Evolutionary conservation across 2,797 vertebrate genomes (phyloP).

Genomic region (Darevskia mixta): DNA sequence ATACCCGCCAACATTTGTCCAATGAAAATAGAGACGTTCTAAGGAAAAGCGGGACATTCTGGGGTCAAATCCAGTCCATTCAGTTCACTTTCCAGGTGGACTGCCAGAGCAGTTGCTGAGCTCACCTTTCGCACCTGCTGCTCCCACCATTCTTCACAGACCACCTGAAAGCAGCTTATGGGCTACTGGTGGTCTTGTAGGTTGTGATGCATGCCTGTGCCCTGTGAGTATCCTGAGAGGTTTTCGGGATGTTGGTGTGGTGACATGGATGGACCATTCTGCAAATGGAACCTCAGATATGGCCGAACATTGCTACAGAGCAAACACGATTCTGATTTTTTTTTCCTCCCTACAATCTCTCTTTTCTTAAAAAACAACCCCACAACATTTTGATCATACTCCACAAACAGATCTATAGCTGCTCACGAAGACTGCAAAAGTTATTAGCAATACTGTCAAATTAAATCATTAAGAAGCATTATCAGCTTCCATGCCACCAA

Average conservation of each 20-base stretch:
- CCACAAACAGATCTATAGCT: background rate
- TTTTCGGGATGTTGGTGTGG: background rate
- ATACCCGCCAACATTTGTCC: no score
- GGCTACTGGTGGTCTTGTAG: background rate
- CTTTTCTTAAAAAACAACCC: background rate
- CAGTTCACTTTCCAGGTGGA: no score
- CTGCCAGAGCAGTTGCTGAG: no score
- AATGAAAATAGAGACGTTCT: no score
- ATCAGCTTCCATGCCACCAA: constrained; percentile 18
- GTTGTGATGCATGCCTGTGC: background rate
- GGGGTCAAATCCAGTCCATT: no score
- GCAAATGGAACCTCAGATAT: background rate
- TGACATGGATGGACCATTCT: background rate
- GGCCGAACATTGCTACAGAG: constrained; percentile 33
- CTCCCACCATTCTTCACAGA: no score
- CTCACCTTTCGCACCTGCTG: no score
- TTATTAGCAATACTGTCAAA: constrained; percentile 30
- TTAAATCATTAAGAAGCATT: constrained; percentile 17
- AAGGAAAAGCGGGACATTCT: no score
- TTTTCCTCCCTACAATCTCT: background rate
- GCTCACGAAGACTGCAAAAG: background rate
- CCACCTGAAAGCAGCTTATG: no score
- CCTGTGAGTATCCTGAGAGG: background rate
- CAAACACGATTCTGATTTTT: constrained; percentile 4
- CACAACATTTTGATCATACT: background rate